These are phyloP conservation scores for Lucilia sericata DNA, from an alignment of 1,140 invertebrate genomes.

Conservation along the genomic window DNA sequence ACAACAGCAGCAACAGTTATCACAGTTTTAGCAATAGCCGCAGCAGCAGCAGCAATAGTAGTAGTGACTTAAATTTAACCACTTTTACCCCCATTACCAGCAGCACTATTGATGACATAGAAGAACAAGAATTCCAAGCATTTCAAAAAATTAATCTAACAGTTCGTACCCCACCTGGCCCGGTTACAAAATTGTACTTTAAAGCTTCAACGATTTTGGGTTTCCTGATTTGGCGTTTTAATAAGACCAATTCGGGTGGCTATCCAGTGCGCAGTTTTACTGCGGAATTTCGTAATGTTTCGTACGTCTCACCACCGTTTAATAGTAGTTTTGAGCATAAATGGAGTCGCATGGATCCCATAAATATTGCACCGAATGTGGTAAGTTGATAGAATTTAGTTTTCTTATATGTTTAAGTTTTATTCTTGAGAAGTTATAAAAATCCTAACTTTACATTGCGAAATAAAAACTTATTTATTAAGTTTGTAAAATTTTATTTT, in stretches of 20 bases:
- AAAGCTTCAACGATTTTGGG: conserved; percentile 66
- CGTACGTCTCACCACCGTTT: conserved; percentile 53
- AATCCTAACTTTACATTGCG: too few species aligned
- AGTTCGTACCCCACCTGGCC: conserved; percentile 64
- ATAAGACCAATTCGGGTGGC: conserved; percentile 63
- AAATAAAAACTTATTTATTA: too few species aligned
- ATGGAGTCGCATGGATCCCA: conserved; percentile 65
- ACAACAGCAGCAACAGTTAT: conserved; percentile 1
- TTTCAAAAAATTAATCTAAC: conserved; percentile 57
- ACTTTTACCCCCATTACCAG: background rate
- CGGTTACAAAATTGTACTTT: conserved; percentile 63
- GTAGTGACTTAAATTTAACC: background rate
- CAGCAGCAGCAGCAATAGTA: conserved; percentile 13
- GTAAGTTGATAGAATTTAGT: too few species aligned
- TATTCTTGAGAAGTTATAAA: too few species aligned
- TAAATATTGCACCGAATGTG: conserved; percentile 66
- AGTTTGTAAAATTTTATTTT: too few species aligned
- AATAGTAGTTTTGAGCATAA: conserved; percentile 61
- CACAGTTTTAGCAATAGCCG: conserved; percentile 6
- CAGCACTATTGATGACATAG: conserved; percentile 43
- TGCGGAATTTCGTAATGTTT: conserved; percentile 63
- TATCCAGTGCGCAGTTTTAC: conserved; percentile 67
- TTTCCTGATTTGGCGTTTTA: conserved; percentile 66
- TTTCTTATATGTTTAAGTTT: too few species aligned
- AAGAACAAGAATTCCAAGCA: conserved; percentile 57